A percentile compares a stretch with the other conserved stretches of the same genome.
phyloP scores from a whole-genome alignment of 1,140 invertebrate genomes.

The Holcopasites calliopsidis region DNA sequence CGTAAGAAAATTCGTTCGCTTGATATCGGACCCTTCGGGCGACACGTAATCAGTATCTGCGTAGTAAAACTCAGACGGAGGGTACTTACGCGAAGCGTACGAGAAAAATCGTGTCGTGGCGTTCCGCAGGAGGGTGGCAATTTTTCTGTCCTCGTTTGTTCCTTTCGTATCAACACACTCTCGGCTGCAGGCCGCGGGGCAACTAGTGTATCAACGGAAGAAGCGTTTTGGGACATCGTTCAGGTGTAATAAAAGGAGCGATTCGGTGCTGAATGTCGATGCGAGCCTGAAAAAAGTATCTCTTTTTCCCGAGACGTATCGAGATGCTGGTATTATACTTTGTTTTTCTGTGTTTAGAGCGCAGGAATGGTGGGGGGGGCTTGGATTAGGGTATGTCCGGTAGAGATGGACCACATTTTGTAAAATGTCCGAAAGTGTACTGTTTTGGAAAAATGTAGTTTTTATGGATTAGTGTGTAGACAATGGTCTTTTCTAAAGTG shows the following conservation, averaged over 20 bases:
- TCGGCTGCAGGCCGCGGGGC: background rate
- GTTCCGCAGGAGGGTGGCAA: background rate
- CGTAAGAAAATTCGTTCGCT: background rate
- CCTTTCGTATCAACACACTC: background rate
- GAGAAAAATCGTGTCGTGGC: background rate
- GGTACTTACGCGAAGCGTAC: background rate
- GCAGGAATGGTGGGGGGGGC: too few relatives aligned
- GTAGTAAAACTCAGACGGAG: background rate
- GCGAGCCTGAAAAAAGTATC: too few relatives aligned
- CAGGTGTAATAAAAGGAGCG: constrained; percentile 13
- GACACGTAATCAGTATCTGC: background rate
- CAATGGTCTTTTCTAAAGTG: too few relatives aligned
- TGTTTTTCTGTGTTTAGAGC: background rate
- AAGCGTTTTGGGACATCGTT: background rate
- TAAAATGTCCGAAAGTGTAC: too few relatives aligned
- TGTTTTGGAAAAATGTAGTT: too few relatives aligned
- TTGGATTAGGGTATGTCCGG: too few relatives aligned
- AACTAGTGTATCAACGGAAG: background rate
- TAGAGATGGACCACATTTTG: too few relatives aligned
- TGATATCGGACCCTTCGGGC: too few relatives aligned
- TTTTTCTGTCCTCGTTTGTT: background rate
- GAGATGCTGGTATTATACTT: background rate
- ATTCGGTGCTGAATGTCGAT: constrained; percentile 17
- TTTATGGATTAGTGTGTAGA: too few relatives aligned
- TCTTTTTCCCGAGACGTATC: background rate